Base-by-base conservation (phyloP, 2,888 invertebrate genomes). In the Troglohyphantes excavatus region DNA sequence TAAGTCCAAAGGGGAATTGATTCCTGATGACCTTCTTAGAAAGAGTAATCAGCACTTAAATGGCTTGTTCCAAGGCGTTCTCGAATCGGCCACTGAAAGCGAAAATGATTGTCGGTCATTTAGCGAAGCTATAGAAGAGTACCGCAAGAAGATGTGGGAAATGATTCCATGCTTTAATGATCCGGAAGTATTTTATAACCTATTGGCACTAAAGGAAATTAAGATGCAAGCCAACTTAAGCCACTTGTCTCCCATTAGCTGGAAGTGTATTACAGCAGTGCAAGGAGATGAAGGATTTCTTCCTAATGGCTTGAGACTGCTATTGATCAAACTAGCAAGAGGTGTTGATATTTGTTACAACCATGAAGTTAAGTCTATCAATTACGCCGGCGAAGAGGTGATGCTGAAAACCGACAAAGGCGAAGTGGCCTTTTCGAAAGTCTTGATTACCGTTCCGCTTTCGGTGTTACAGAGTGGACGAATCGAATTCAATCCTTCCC, bases 401-500 rank as follows among this genome's bases (percentile, higher is more conserved):
- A 39, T 43, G 46, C 68, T 90, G 2, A 43, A 13, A 5, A 53
- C 83, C 26, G 23, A 67, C 13, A 53, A 78, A 39, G 78, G 75
- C 3, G 29, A 79, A 43, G 23, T 53, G 2, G 21, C 2, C 0
- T 72, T 72, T 59, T 73, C 76, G 1, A 73, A 81, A 61, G 94
- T 94, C 13, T 91, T 94, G 19, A 92, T 94, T 0, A 93, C 94
- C 5, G 92, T 94, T 19, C 94, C 94, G 0, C 91, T 94, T 84
- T 92, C 93, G 2, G 93, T 94, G 9, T 92, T 94, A 65, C 93
- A 94, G 91, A 92, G 92, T 19, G 92, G 92, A 2, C 72, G 73
- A 9, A 92, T 94, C 3, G 82, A 92, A 26, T 94, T 94, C 92
- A 91, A 84, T 0, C 94, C 94, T 2, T 90, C 92, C 0, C 92